A percentile compares a stretch with the other conserved stretches of the same genome.
Evolutionary conservation across 2,113 vertebrate species (phyloP).

Genomic region (Thalassarche chlororhynchos): DNA sequence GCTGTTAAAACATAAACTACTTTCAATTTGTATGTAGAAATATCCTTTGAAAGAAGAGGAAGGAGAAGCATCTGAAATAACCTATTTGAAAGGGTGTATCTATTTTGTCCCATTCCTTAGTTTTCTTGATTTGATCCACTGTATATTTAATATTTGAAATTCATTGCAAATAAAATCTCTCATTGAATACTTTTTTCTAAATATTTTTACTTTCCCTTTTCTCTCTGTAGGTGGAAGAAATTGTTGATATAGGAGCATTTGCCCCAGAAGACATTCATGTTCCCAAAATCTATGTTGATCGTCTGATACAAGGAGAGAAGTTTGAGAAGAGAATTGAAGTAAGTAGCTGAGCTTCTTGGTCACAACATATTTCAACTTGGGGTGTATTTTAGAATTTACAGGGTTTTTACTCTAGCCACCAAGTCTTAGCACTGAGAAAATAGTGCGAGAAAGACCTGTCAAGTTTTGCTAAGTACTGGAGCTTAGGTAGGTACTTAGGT

Average conservation of each 20-base stretch:
- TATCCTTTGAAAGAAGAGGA: not conserved
- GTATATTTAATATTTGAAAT: not conserved
- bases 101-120: not conserved
- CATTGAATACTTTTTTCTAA: not conserved
- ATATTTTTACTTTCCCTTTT: not conserved
- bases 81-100: not conserved
- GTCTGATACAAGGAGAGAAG: constrained; percentile 85
- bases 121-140: not conserved
- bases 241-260: constrained; percentile 93
- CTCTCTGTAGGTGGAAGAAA: constrained; percentile 91
- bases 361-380: not conserved
- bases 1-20: not conserved
- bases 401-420: not conserved
- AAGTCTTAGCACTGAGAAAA: not conserved
- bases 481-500: not conserved
- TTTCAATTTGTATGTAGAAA: not conserved
- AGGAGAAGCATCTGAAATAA: not conserved
- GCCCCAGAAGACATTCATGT: constrained; percentile 94
- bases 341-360: constrained; percentile 3
- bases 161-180: not conserved
- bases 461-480: not conserved
- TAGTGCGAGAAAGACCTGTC: not conserved
- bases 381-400: not conserved
- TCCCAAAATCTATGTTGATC: constrained; percentile 95
- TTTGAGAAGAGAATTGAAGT: constrained; percentile 98